Evolutionary conservation across 30 jellyfish, hydroid and myxozoan genomes (phyloP).

Genomic region (Pelagia noctiluca): DNA sequence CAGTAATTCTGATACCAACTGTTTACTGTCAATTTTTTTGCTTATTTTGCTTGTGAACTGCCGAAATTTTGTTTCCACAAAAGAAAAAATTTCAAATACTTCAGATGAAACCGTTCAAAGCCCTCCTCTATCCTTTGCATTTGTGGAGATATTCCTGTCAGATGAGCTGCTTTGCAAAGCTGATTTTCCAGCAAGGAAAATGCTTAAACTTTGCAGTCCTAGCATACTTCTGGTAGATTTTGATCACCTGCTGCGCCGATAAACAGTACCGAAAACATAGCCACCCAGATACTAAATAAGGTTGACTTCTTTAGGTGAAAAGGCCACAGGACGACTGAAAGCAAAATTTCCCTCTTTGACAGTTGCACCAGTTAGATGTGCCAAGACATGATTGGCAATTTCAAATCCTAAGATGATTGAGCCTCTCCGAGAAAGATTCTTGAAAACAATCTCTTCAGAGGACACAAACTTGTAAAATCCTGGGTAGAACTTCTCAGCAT

Average conservation of each 20-base stretch:
- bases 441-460: slow-evolving; percentile 40
- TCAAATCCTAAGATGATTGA: slow-evolving; percentile 66
- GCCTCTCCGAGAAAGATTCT: slow-evolving; percentile 49
- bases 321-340: slow-evolving; percentile 6
- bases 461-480: slow-evolving; percentile 48
- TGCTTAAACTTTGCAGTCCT: slow-evolving; percentile 33
- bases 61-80: slow-evolving; percentile 54
- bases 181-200: slow-evolving; percentile 56
- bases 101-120: slow-evolving; percentile 52
- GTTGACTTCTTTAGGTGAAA: slow-evolving; percentile 23
- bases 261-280: slow-evolving; percentile 51
- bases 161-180: slow-evolving; percentile 27
- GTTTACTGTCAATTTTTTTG: slow-evolving; percentile 36
- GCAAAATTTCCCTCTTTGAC: slow-evolving; percentile 37
- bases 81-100: slow-evolving; percentile 34
- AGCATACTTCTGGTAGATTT: slow-evolving; percentile 14
- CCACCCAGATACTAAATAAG: slow-evolving; percentile 38
- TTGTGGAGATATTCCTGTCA: not conserved
- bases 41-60: slow-evolving; percentile 30
- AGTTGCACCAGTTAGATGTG: slow-evolving; percentile 65
- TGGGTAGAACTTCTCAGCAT: slow-evolving; percentile 63
- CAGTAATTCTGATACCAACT: slow-evolving; percentile 56
- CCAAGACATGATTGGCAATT: slow-evolving; percentile 70
- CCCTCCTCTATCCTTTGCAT: slow-evolving; percentile 58
- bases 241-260: slow-evolving; percentile 41